Base-by-base conservation (phyloP, 2,113 vertebrate species). In the Dasyornis broadbenti region DNA sequence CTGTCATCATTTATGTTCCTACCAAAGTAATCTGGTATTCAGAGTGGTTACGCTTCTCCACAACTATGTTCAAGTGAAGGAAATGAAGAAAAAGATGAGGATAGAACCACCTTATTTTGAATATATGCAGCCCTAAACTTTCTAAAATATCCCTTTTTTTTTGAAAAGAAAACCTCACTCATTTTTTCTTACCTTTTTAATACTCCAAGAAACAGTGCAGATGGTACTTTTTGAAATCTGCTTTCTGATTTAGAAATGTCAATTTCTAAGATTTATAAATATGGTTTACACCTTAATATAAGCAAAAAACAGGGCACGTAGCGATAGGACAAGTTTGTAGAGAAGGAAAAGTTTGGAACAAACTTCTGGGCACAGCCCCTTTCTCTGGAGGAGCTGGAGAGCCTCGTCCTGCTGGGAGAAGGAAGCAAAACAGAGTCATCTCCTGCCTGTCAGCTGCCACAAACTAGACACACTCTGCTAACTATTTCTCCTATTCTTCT, bases 21-120 rank as follows among this genome's bases (percentile, higher is more conserved):
- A 90, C 66, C 50, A 89, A 94, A 70, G 53, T 14, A 95, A 77
- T 95, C 93, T 96, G 92, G 82, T 86, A 96, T 97, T 97, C 79
- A 82, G 66, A 94, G 92, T 15, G 40, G 54, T 92, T 96, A 82
- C 52, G 60, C 59, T 97, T 95, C 96, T 97, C 97, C 96, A 90
- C 72, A 95, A 49, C 52, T 96, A 96, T 95, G 96, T 95, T 91
- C 19, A 44, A 97, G 75, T 31, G 52, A 90, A 96, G 91, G 60
- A 95, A 91, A 22, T 35, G 28, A 86, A 95, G 76, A 97, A 97
- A 93, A 60, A 96, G 73, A 96, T 73, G 82, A 90, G 66, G 68
- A 77, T 92, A 77, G 42, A 63, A 85, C 30, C 93, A 87, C 71
- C 44, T 9, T 63, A 92, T 89, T 95, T 89, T 90, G 70, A 92